Base-by-base conservation (phyloP, 2,113 vertebrate species). In the Hymenochirus boettgeri region DNA sequence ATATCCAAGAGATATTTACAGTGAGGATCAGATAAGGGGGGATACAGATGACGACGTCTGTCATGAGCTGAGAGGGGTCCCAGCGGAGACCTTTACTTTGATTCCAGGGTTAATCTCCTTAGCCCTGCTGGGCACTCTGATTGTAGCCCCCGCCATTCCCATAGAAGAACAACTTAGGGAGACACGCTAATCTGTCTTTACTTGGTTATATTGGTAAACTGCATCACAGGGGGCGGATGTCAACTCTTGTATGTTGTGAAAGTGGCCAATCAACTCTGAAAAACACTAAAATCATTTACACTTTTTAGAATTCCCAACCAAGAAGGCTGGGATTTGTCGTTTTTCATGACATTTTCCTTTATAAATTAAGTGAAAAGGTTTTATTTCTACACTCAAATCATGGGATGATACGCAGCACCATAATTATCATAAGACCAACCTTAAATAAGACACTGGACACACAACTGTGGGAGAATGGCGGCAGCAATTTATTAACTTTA, bases 101-200 rank as follows among this genome's bases (percentile, higher is more conserved):
- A 61, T 60, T 77, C 73, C 74, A 65, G 76, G 80, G 78, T 80
- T 85, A 80, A 82, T 80, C 81, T 77, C 72, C 54, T 65, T 65
- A 71, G 77, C 73, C 72, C 74, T 67, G 75, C 76, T 48, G 61
- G 76, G 71, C 62, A 73, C 86, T 88, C 88, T 90, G 86, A 89
- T 86, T 88, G 79, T 65, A 73, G 63, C 79, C 72, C 77, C 82
- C 74, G 80, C 80, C 82, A 70, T 73, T 79, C 75, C 67, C 71
- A 79, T 65, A 81, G 83, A 80, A 80, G 74, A 54, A 42, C 27
- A 19, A 31, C 35, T 50, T 24, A 18, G 47, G 46, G 46, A 67
- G 64, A 59, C 64, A 67, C 45, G 37, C 55, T 67, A 67, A 67
- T 67, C 64, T 59, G 46, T 42, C 46, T 67, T 59, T 59, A 39